phyloP scores from a whole-genome alignment of 2,113 vertebrate species.

The Struthidea cinerea region DNA sequence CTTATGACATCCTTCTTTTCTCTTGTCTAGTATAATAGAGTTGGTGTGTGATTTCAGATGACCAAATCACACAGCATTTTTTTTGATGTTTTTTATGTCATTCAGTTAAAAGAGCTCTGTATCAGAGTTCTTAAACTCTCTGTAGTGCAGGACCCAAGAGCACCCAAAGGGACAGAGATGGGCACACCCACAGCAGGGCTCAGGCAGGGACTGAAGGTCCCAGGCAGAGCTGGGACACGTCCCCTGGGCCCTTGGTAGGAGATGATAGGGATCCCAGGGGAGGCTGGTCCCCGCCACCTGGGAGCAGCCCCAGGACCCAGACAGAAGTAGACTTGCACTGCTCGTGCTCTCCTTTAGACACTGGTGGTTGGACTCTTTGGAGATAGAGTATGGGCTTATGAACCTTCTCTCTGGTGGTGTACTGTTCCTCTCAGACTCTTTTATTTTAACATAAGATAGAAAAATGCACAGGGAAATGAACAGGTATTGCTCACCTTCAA shows the following conservation, averaged over 20 bases:
- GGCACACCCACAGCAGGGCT: too few species aligned
- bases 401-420: not conserved
- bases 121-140: not conserved
- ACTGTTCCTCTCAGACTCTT: not conserved
- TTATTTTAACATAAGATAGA: not conserved
- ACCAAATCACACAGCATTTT: not conserved
- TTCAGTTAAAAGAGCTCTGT: not conserved
- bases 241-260: not conserved
- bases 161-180: not conserved
- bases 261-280: not conserved
- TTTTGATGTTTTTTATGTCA: not conserved
- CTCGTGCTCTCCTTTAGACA: not conserved
- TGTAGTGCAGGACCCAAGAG: not conserved
- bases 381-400: not conserved
- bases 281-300: not conserved
- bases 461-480: not conserved
- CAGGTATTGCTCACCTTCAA: not conserved
- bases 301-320: not conserved
- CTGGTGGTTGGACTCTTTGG: not conserved
- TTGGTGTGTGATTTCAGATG: not conserved
- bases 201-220: not conserved
- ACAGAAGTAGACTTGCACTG: not conserved
- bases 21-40: not conserved
- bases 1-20: not conserved
- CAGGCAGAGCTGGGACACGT: not conserved